phyloP scores from a whole-genome alignment of 2,113 vertebrate species.

The Oreocharis arfaki region DNA sequence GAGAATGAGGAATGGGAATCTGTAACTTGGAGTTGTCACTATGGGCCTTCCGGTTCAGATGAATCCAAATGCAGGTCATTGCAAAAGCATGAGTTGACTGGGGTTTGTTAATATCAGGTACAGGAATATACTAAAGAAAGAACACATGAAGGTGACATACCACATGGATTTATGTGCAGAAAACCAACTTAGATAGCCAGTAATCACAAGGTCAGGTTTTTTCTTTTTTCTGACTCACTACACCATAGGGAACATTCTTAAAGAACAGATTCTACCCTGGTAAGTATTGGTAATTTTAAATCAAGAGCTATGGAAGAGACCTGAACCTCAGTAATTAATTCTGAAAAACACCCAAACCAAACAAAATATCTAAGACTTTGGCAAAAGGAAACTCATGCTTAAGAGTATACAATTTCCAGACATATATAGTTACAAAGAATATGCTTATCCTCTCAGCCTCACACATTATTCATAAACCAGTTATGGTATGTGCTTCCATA shows the following conservation, averaged over 20 bases:
- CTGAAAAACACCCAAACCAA: not conserved
- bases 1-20: conserved; percentile 96
- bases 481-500: not conserved
- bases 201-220: not conserved
- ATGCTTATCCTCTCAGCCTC: not conserved
- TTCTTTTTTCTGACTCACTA: not conserved
- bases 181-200: not conserved
- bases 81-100: conserved; percentile 98
- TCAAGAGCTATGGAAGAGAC: not conserved
- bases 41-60: conserved; percentile 97
- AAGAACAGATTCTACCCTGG: not conserved
- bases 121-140: conserved; percentile 88
- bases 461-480: not conserved
- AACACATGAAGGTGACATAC: not conserved
- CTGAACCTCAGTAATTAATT: not conserved
- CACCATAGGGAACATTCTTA: not conserved
- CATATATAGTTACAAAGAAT: not conserved
- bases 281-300: not conserved
- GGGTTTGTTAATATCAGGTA: conserved; percentile 98
- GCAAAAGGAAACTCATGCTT: not conserved
- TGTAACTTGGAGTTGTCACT: conserved; percentile 94
- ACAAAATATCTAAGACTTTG: not conserved
- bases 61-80: conserved; percentile 99
- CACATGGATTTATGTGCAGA: not conserved
- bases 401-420: not conserved